Percentiles rank a stretch among this genome's conserved stretches.
These are phyloP conservation scores for Poliocrania exsul DNA, from an alignment of 2,797 vertebrate species.

Conservation along the genomic window DNA sequence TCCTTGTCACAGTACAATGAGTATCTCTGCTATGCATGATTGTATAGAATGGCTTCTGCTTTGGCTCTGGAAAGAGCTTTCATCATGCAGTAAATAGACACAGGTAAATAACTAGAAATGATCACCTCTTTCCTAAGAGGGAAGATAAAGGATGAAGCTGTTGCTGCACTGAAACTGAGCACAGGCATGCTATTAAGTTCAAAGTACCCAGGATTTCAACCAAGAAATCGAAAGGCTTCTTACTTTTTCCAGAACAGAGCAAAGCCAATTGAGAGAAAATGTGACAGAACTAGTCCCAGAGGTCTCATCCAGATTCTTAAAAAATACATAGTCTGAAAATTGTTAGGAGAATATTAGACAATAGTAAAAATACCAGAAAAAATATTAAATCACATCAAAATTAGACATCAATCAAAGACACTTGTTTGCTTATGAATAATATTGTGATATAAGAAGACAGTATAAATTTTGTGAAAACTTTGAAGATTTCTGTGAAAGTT, in stretches of 20 bases:
- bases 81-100: neutral
- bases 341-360: neutral
- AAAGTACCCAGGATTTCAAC: neutral
- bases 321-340: neutral
- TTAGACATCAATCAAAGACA: neutral
- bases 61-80: neutral
- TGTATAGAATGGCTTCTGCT: neutral
- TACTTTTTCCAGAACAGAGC: neutral
- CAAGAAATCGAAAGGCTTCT: neutral
- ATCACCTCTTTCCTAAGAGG: neutral
- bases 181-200: neutral
- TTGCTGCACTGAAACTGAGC: neutral
- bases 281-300: neutral
- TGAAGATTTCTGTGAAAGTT: neutral
- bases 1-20: neutral
- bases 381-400: neutral
- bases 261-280: neutral
- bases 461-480: neutral
- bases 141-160: neutral
- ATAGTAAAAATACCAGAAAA: neutral
- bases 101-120: neutral
- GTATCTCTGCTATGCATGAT: fast-evolving
- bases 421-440: neutral
- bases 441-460: neutral
- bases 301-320: neutral